These are phyloP conservation scores for Lucilia sericata DNA, from an alignment of 1,140 invertebrate genomes.

Conservation along the genomic window DNA sequence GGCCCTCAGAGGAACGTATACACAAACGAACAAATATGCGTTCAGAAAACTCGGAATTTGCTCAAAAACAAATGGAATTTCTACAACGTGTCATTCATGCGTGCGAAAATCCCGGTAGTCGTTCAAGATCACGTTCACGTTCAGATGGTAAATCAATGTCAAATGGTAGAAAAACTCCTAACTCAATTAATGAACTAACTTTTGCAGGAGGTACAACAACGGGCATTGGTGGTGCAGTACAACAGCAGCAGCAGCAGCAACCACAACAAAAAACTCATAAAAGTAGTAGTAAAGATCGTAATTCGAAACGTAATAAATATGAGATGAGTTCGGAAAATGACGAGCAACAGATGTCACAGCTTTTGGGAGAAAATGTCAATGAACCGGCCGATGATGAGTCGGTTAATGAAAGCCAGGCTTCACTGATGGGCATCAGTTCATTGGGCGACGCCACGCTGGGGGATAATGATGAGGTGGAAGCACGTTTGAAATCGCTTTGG, in stretches of 20 bases:
- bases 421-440: neutral
- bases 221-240: neutral
- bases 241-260: neutral
- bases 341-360: constrained; percentile 22
- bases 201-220: neutral
- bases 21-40: constrained; percentile 65
- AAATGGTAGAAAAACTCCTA: neutral
- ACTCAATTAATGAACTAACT: neutral
- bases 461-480: constrained; percentile 48
- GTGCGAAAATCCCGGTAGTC: neutral
- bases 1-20: constrained; percentile 47
- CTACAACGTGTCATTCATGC: constrained; percentile 64
- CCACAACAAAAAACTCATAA: neutral
- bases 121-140: neutral
- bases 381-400: constrained; percentile 1
- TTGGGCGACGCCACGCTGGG: neutral
- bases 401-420: neutral
- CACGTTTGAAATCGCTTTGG: constrained; percentile 50
- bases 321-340: neutral
- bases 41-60: constrained; percentile 73
- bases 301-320: neutral
- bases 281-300: neutral
- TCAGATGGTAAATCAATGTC: neutral
- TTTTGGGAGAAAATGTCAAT: neutral
- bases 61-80: constrained; percentile 71